Evolutionary conservation across 2,113 vertebrate genomes (phyloP), one percentile per base, ranked within the genome.

Genomic region (Cololabis saira): DNA sequence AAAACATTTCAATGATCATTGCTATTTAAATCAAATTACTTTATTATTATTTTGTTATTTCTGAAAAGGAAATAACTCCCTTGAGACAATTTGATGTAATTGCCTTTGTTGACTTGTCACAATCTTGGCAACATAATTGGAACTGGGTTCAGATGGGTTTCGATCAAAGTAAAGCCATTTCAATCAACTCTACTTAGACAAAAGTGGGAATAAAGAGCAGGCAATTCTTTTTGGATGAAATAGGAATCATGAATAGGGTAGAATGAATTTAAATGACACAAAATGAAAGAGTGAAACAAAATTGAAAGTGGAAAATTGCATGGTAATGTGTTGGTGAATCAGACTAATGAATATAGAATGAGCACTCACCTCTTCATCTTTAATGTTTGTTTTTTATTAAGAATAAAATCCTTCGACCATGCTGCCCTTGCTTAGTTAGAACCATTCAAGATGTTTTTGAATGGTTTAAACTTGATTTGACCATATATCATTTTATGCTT

Each of bases 71-170:
- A 84, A 74, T 72, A 22, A 62, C 45, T 61, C 47, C 45, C 51
- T 62, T 8, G 53, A 74, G 50, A 61, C 21, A 17, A 9, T 4
- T 48, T 55, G 49, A 55, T 16, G 52, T 69, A 81, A 82, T 80
- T 75, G 53, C 73, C 76, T 88, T 78, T 84, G 74, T 79, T 86
- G 80, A 81, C 79, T 54, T 79, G 76, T 81, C 71, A 76, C 59
- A 1, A 17, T 44, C 66, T 61, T 16, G 1, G 49, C 17, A 58
- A 71, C 76, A 80, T 75, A 51, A 82, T 79, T 66, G 57, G 48
- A 81, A 57, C 44, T 70, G 66, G 63, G 63, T 61, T 80, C 49
- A 73, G 58, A 62, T 61, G 54, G 48, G 48, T 75, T 56, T 58
- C 69, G 67, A 67, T 18, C 37, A 61, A 54, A 82, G 71, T 8